Evolutionary conservation across 2,113 vertebrate species (phyloP).

Genomic region (Triplophysa tibetana): DNA sequence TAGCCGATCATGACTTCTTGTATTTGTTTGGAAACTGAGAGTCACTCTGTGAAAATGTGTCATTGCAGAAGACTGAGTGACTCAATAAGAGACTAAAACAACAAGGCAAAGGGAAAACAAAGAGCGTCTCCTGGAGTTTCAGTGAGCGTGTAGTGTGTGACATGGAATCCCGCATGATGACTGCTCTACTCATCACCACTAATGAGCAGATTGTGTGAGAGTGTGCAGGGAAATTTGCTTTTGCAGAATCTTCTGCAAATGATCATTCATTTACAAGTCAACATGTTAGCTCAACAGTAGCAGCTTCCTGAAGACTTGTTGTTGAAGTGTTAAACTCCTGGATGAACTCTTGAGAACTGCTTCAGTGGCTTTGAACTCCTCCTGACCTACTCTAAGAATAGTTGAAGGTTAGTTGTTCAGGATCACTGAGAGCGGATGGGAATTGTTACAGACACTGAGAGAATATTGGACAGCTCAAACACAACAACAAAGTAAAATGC

Average conservation of each 20-base stretch:
- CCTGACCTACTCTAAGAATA: conserved; percentile 4
- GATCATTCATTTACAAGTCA: conserved; percentile 32
- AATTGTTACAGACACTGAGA: background rate
- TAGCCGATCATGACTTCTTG: background rate
- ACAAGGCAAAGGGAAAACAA: conserved; percentile 33
- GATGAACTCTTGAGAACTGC: conserved; percentile 29
- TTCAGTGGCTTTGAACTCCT: conserved; percentile 20
- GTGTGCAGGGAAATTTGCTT: background rate
- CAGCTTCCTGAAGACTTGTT: conserved; percentile 37
- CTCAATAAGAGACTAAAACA: conserved; percentile 24
- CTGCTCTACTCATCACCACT: conserved; percentile 48
- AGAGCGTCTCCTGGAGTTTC: conserved; percentile 21
- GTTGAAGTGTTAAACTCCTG: conserved; percentile 19
- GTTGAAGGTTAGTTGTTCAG: background rate
- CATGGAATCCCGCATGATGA: conserved; percentile 48
- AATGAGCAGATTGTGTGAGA: conserved; percentile 49
- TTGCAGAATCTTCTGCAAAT: conserved; percentile 31
- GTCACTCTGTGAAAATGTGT: conserved; percentile 16
- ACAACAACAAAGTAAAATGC: conserved; percentile 13
- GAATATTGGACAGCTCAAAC: conserved; percentile 8
- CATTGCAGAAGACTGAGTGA: conserved; percentile 9
- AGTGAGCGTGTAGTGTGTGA: conserved; percentile 40
- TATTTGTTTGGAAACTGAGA: conserved; percentile 9
- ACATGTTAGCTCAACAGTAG: conserved; percentile 26
- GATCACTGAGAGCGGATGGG: background rate